Conservation (phyloP, 2,113 vertebrate species). For the Megaceryle torquata region DNA sequence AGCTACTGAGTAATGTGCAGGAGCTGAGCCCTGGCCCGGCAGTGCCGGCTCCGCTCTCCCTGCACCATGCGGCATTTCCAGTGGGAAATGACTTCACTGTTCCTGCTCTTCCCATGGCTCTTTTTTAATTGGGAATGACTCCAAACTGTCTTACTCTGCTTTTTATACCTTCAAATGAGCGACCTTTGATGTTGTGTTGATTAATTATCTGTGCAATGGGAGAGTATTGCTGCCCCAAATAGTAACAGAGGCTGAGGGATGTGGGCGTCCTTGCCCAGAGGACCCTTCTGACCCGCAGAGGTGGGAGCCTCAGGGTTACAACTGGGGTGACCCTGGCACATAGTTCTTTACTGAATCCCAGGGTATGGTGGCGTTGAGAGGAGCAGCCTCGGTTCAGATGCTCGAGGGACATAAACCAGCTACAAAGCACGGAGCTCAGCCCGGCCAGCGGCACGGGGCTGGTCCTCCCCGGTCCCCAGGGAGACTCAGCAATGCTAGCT, state of each 20-base stretch:
- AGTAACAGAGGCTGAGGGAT: neutral
- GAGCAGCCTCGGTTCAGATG: rapidly evolving
- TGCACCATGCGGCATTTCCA: rapidly evolving
- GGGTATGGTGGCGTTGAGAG: neutral
- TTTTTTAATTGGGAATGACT: neutral
- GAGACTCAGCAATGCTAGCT: neutral
- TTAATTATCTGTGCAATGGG: neutral
- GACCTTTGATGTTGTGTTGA: neutral
- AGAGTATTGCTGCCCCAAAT: neutral
- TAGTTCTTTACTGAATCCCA: rapidly evolving
- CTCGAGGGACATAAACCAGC: neutral
- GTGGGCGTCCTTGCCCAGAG: neutral
- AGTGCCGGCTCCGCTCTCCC: neutral
- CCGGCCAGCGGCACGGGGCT: neutral
- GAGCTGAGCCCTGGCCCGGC: neutral
- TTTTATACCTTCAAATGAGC: neutral
- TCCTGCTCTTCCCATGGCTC: neutral
- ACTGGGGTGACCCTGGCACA: rapidly evolving
- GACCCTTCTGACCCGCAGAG: neutral
- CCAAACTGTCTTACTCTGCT: neutral
- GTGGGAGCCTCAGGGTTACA: neutral
- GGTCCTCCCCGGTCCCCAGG: neutral
- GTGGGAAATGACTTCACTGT: neutral
- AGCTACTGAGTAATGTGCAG: too few species aligned
- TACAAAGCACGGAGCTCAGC: neutral